Evolutionary conservation across 2,888 invertebrate genomes (phyloP).

Genomic region (Pheosia gnoma): DNA sequence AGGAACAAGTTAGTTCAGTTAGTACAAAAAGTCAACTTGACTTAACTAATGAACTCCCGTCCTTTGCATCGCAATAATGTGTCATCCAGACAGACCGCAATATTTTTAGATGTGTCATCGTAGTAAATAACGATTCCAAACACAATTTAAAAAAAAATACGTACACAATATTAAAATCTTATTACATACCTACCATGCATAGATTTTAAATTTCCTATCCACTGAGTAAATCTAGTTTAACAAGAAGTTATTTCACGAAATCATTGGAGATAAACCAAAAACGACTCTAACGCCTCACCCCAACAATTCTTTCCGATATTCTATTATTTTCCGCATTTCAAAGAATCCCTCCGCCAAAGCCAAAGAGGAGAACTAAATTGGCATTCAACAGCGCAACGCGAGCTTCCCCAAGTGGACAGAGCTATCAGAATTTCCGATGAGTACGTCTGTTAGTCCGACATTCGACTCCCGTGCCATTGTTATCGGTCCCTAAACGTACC

Average conservation of each 20-base stretch:
- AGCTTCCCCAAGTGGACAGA: conserved; percentile 37
- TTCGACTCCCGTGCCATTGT: conserved; percentile 37
- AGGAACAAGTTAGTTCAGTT: too few species aligned
- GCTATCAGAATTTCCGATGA: conserved; percentile 48
- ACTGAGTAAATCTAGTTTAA: not conserved
- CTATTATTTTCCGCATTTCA: conserved; percentile 17
- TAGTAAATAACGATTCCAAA: too few species aligned
- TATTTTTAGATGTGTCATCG: too few species aligned
- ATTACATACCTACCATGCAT: too few species aligned
- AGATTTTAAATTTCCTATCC: too few species aligned
- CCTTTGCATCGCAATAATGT: too few species aligned
- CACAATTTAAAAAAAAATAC: too few species aligned
- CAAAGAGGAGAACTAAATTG: conserved; percentile 34
- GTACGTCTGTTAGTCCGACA: conserved; percentile 37
- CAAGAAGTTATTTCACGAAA: not conserved
- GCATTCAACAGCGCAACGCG: conserved; percentile 39
- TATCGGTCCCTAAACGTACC: conserved; percentile 38
- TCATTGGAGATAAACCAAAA: not conserved
- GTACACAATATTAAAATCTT: too few species aligned
- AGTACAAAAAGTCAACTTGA: too few species aligned
- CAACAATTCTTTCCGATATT: not conserved
- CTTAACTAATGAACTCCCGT: too few species aligned
- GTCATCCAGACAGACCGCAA: too few species aligned
- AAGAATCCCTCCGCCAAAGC: conserved; percentile 25
- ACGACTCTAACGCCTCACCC: not conserved